A percentile compares a stretch with the other conserved stretches of the same genome.
Evolutionary conservation across 2,113 vertebrate genomes (phyloP).

Genomic region (Tyrannus savana): DNA sequence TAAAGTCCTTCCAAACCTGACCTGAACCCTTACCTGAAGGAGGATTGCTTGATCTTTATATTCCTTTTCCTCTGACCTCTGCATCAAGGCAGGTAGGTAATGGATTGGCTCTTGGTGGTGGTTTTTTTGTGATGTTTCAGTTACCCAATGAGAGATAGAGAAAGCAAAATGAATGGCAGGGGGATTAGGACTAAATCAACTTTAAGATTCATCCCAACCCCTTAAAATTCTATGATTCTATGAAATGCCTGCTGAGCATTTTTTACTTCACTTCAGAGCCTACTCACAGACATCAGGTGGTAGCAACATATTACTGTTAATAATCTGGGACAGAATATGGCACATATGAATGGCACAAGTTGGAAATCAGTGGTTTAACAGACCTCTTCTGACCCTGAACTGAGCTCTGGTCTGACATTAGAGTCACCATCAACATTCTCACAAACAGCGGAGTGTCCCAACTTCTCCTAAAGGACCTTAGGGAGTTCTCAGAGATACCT

Average conservation of each 20-base stretch:
- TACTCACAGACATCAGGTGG: neutral
- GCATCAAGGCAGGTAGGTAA: neutral
- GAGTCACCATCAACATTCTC: neutral
- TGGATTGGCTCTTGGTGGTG: fast-evolving
- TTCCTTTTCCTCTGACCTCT: neutral
- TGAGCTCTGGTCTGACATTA: neutral
- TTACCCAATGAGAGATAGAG: fast-evolving
- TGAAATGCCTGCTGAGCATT: neutral
- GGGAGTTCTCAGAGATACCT: neutral
- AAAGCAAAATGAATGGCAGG: neutral
- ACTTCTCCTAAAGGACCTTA: neutral
- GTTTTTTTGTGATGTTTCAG: neutral
- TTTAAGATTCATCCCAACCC: neutral
- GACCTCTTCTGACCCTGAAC: neutral
- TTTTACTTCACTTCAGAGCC: neutral
- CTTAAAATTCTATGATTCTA: neutral
- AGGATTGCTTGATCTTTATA: neutral
- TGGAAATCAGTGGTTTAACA: neutral
- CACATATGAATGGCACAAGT: neutral
- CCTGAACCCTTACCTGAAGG: neutral
- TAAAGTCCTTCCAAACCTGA: neutral
- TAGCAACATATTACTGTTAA: neutral
- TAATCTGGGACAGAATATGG: neutral
- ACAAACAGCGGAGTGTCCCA: fast-evolving
- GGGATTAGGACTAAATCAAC: neutral